phyloP scores from a whole-genome alignment of 2,113 vertebrate genomes.

The Thunnus maccoyii region DNA sequence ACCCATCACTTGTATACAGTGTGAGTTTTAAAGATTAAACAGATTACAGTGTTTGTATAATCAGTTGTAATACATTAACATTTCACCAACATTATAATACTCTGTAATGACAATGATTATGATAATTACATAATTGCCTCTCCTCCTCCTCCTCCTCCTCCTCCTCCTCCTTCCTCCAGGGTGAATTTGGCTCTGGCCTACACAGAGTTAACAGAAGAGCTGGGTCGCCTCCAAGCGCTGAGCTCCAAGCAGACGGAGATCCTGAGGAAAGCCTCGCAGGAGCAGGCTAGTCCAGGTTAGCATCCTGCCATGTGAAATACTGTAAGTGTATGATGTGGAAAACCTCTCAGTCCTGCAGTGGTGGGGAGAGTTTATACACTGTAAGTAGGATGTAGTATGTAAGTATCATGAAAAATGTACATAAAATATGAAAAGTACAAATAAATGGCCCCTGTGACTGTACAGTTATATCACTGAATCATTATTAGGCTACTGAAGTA shows the following conservation, averaged over 20 bases:
- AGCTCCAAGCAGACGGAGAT: constrained; percentile 95
- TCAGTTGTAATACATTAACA: neutral
- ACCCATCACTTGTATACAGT: too few relatives aligned
- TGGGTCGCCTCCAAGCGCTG: constrained; percentile 91
- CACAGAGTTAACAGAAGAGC: constrained; percentile 95
- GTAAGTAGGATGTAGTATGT: too few relatives aligned
- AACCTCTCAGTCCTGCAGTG: neutral
- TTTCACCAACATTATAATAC: neutral
- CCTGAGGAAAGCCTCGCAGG: constrained; percentile 92
- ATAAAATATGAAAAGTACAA: too few relatives aligned
- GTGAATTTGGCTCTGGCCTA: constrained; percentile 97
- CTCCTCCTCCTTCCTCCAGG: constrained; percentile 78
- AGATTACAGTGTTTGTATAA: constrained; percentile 4
- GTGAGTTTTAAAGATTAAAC: neutral
- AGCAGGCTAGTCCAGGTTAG: constrained; percentile 87
- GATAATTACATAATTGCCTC: constrained; percentile 48
- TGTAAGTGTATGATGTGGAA: neutral
- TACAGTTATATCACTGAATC: too few relatives aligned
- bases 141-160: neutral
- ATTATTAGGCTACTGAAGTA: too few relatives aligned
- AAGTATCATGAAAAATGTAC: too few relatives aligned
- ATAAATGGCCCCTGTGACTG: too few relatives aligned
- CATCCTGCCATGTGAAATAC: neutral
- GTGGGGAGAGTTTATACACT: too few relatives aligned
- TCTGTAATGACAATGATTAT: constrained; percentile 30